Base-by-base conservation (phyloP, 2,797 vertebrate genomes). In the Acanthurus lineatus region DNA sequence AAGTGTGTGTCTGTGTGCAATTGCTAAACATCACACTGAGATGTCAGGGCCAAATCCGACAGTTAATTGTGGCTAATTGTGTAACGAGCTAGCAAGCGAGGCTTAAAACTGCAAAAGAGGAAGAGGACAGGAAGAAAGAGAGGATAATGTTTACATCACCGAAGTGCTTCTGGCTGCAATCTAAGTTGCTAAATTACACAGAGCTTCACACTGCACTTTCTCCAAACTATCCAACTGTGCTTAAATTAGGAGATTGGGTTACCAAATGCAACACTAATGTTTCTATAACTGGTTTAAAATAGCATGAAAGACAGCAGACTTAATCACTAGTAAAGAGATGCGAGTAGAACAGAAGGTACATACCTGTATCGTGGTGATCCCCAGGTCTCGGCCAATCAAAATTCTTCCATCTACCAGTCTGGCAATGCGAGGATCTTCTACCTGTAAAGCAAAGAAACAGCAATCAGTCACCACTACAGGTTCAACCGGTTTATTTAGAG, bases 291-390 rank as follows among this genome's bases (percentile, higher is more conserved):
- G 44, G 19, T 38, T n/a, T 1, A 8, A 52, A 45, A 19, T 3
- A 20, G 5, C 9, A 3, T 14, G 19, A 22, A 38, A 40, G 15
- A 44, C 2, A 44, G 14, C 5, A 69, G 6, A 63, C 2, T 20
- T 16, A 25, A 48, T 22, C 3, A 11, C 5, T 42, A 28, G 14
- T 35, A 44, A 0, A 40, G 52, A 42, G 20, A 35, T 10, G 2
- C 35, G 20, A 74, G 3, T 22, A 14, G 7, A 63, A 32, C 16
- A 58, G 54, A 66, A 3, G 7, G 9, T 42, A 28, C n/a, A 12
- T 57, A 91, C 98, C 96, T 99, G 98, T 70, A 99, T 97, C 0
- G 96, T 97, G 81, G 98, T 99, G 86, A 98, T 97, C 16, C 98
- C 98, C 0, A 96, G 92, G 84, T 98, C 97, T 2, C 95, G 94